phyloP scores from a whole-genome alignment of 1,140 invertebrate species.

The Caenorhabditis elegans region DNA sequence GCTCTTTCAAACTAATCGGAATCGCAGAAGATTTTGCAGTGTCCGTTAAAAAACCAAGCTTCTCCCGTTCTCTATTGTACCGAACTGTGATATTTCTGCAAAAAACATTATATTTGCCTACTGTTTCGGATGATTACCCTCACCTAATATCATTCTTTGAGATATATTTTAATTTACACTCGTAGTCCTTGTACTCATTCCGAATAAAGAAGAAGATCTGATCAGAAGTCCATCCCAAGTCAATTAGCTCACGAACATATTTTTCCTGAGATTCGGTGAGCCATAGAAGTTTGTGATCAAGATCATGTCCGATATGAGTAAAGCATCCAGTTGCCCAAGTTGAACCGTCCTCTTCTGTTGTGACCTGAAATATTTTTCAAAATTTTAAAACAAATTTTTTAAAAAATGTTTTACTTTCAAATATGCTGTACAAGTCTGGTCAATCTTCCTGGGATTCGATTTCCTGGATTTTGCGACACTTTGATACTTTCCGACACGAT shows the following conservation, averaged over 20 bases:
- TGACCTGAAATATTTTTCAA: background rate
- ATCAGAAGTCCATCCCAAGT: background rate
- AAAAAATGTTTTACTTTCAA: too few relatives aligned
- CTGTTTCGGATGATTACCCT: background rate
- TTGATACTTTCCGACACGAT: background rate
- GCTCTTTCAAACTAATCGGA: too few relatives aligned
- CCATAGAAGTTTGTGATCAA: background rate
- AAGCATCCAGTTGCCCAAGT: background rate
- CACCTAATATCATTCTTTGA: constrained; percentile 25
- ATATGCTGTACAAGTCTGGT: constrained; percentile 3
- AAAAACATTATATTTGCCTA: background rate
- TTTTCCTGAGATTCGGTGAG: background rate
- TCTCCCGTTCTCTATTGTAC: background rate
- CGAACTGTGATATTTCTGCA: constrained; percentile 8
- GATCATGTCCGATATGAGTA: background rate
- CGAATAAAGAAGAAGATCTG: background rate
- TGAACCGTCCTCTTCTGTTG: background rate
- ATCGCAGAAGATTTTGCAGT: too few relatives aligned
- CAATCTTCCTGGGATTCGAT: background rate
- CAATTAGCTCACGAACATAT: background rate
- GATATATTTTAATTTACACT: background rate
- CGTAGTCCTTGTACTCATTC: constrained; percentile 7
- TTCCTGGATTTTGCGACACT: constrained; percentile 6
- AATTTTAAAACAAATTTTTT: too few relatives aligned
- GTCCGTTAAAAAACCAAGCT: background rate